Conservation (phyloP, 2,113 vertebrate genomes). For the Phasianus colchicus region DNA sequence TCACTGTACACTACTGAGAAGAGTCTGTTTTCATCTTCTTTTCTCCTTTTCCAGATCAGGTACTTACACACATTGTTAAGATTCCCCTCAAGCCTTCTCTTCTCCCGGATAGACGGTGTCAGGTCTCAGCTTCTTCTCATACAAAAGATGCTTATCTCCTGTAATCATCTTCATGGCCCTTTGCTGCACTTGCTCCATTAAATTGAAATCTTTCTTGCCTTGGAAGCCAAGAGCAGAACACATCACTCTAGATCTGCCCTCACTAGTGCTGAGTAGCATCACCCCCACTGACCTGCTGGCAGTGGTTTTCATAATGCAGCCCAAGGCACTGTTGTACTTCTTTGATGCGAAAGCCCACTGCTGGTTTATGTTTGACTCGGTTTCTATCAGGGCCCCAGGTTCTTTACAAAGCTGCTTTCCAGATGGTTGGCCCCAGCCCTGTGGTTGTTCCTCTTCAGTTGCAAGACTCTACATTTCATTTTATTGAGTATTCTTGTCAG, state of each 20-base stretch:
- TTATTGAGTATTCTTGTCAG: not conserved
- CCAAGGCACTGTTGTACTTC: not conserved
- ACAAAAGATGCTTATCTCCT: not conserved
- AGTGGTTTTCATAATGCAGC: not conserved
- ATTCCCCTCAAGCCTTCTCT: fast-evolving
- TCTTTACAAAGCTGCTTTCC: not conserved
- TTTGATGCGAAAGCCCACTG: not conserved
- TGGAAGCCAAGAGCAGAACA: not conserved
- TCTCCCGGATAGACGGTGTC: not conserved
- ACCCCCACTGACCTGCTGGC: not conserved
- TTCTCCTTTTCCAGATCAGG: not conserved
- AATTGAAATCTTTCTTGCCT: not conserved
- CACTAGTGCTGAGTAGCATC: not conserved
- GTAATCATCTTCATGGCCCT: not conserved
- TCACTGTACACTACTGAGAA: not conserved
- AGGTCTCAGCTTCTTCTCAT: not conserved
- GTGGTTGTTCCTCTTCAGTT: not conserved
- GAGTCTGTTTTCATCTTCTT: not conserved
- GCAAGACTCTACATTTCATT: not conserved
- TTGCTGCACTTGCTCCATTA: not conserved
- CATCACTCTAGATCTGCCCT: not conserved
- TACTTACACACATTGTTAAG: not conserved
- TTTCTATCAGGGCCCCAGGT: not conserved
- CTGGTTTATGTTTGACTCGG: not conserved
- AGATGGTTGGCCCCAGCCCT: not conserved